Evolutionary conservation across 2,113 vertebrate species (phyloP).

Genomic region (Cyprinodon variegatus): DNA sequence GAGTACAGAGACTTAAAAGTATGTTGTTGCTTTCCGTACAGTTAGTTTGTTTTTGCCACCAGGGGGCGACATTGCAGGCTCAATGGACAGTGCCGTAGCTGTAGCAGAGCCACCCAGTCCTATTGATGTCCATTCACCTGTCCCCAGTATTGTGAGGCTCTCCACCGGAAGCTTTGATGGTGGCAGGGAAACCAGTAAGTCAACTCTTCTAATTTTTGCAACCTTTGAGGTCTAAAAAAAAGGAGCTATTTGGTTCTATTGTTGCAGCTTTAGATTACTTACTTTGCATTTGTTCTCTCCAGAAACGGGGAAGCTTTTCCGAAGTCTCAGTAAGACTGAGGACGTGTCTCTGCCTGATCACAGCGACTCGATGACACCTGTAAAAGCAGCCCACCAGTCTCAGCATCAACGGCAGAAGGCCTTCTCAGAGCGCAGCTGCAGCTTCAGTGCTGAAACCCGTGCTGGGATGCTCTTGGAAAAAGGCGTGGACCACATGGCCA

Average conservation of each 20-base stretch:
- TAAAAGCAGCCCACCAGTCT: constrained; percentile 76
- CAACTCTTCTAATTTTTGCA: background rate
- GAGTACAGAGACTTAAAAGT: no score
- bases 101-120: constrained; percentile 70
- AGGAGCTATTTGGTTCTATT: background rate
- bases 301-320: constrained; percentile 78
- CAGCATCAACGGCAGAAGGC: constrained; percentile 88
- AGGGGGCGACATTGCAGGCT: constrained; percentile 68
- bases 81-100: constrained; percentile 73
- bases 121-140: constrained; percentile 65
- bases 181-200: constrained; percentile 82
- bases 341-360: constrained; percentile 76
- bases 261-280: background rate
- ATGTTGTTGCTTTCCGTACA: no score
- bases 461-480: constrained; percentile 91
- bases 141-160: constrained; percentile 91
- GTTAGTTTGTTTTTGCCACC: background rate
- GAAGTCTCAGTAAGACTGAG: constrained; percentile 79
- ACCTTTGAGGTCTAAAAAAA: background rate
- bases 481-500: constrained; percentile 87
- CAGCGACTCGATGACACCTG: constrained; percentile 45
- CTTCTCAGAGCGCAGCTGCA: constrained; percentile 92
- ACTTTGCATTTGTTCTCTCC: background rate
- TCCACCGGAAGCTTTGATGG: constrained; percentile 86
- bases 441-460: constrained; percentile 91